These are phyloP conservation scores for Catotricha subobsoleta DNA, from an alignment of 2,888 invertebrate species.

Conservation along the genomic window DNA sequence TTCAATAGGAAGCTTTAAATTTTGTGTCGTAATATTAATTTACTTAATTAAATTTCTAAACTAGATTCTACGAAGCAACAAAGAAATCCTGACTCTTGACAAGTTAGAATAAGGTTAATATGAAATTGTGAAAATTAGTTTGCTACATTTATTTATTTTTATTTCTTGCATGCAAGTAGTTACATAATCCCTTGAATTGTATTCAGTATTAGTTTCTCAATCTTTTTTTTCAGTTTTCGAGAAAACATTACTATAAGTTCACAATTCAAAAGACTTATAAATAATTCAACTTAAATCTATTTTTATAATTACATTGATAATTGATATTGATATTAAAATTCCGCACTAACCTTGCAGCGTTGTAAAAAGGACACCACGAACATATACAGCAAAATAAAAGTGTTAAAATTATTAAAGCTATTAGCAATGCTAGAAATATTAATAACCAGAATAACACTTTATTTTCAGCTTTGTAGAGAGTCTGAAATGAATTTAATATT, in stretches of 20 bases:
- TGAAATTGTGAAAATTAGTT: neutral
- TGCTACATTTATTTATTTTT: neutral
- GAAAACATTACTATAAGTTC: no score
- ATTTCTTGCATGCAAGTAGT: neutral
- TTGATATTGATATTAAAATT: no score
- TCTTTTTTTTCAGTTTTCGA: no score
- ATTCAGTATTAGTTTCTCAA: no score
- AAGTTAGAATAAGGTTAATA: neutral
- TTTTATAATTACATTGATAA: no score
- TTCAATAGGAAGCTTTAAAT: no score
- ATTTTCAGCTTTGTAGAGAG: constrained; percentile 53
- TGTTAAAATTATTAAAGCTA: constrained; percentile 49
- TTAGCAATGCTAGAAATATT: constrained; percentile 53
- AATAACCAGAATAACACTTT: constrained; percentile 59
- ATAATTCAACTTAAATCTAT: no score
- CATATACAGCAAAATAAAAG: constrained; percentile 69
- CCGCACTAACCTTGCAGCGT: constrained; percentile 46
- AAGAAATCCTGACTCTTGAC: no score
- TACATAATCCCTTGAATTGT: neutral
- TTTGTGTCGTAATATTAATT: no score
- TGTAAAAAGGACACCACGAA: constrained; percentile 67
- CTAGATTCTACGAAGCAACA: no score
- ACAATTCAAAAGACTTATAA: no score
- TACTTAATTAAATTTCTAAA: no score
- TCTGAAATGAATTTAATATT: constrained; percentile 33